Percentiles rank a stretch among this genome's conserved stretches.
These are phyloP conservation scores for Thalassoma bifasciatum DNA, from an alignment of 2,113 vertebrate species.

Conservation along the genomic window DNA sequence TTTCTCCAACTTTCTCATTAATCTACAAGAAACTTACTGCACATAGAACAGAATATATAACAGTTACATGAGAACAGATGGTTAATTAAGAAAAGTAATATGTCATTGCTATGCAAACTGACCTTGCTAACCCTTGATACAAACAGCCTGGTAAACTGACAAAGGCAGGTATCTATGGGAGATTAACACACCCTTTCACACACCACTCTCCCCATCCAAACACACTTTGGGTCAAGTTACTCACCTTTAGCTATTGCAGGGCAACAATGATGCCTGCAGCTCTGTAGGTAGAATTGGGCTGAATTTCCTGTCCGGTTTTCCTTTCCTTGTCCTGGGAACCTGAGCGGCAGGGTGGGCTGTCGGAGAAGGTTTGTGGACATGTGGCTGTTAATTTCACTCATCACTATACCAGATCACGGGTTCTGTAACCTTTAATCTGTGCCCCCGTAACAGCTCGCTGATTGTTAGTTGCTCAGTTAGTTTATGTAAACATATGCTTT, in stretches of 20 bases:
- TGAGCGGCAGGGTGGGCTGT: conserved; percentile 50
- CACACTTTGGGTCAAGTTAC: conserved; percentile 60
- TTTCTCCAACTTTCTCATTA: too few species aligned
- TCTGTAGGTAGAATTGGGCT: conserved; percentile 63
- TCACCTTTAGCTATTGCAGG: conserved; percentile 48
- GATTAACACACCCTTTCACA: conserved; percentile 59
- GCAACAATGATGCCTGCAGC: conserved; percentile 55
- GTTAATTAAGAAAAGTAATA: neutral
- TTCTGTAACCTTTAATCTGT: too few species aligned
- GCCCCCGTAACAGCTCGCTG: too few species aligned
- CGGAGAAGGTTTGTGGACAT: conserved; percentile 50
- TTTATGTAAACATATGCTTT: too few species aligned
- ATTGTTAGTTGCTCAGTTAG: too few species aligned
- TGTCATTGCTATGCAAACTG: conserved; percentile 37
- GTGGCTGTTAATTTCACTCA: conserved; percentile 22
- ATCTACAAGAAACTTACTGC: too few species aligned
- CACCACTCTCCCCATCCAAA: conserved; percentile 61
- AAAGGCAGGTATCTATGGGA: conserved; percentile 9
- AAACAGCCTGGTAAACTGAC: conserved; percentile 47
- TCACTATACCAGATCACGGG: too few species aligned
- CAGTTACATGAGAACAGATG: too few species aligned
- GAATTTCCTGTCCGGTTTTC: conserved; percentile 64
- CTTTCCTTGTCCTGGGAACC: conserved; percentile 70
- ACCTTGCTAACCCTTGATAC: conserved; percentile 24
- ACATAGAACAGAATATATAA: too few species aligned